Percentiles rank a stretch among this genome's conserved stretches.
Conservation (phyloP, 1,140 invertebrate species). For the Euwallacea similis region DNA sequence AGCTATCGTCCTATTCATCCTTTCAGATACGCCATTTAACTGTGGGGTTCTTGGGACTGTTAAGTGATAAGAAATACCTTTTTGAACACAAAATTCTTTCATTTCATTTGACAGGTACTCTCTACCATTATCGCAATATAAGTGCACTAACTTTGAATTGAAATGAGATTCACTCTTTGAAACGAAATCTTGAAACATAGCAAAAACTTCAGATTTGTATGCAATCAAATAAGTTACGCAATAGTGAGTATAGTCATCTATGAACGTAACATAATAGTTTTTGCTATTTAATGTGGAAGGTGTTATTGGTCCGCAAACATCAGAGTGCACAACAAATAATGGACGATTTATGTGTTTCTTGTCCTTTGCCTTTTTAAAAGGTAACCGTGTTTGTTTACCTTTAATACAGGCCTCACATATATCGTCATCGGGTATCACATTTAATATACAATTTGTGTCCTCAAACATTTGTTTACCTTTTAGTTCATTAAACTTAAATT, state of each 20-base stretch:
- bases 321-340: constrained; percentile 53
- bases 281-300: constrained; percentile 48
- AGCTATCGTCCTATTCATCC: constrained; percentile 54
- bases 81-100: constrained; percentile 51
- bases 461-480: constrained; percentile 54
- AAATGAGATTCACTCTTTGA: constrained; percentile 16
- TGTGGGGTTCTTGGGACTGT: constrained; percentile 56
- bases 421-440: too few species aligned
- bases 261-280: constrained; percentile 50
- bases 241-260: constrained; percentile 52
- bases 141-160: constrained; percentile 20
- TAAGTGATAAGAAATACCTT: constrained; percentile 56
- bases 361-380: constrained; percentile 50
- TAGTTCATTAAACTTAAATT: too few species aligned
- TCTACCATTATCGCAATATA: constrained; percentile 32
- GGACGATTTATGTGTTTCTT: constrained; percentile 50
- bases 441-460: too few species aligned
- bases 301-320: constrained; percentile 56
- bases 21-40: constrained; percentile 58
- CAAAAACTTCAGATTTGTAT: constrained; percentile 51
- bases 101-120: constrained; percentile 54
- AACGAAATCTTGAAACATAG: constrained; percentile 47
- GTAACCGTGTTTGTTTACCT: constrained; percentile 53
- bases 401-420: too few species aligned
- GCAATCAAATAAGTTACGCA: constrained; percentile 46